A percentile compares a stretch with the other conserved stretches of the same genome.
Conservation (phyloP, 2,888 invertebrate genomes). For the Xylophagus ater region DNA sequence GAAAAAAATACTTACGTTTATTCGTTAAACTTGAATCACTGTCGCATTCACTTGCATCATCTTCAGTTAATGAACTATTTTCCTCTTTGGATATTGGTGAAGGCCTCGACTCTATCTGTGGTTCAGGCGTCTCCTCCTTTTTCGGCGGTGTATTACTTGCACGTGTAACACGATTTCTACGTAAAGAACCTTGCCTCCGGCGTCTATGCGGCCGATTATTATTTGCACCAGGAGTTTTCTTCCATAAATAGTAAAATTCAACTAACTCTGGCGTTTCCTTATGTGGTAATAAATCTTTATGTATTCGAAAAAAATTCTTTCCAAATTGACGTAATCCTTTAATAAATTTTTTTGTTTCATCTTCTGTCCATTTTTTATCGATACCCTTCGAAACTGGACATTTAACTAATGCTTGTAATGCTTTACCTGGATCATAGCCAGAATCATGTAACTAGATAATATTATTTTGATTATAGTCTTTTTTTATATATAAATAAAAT, state of each 20-base stretch:
- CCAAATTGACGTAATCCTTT: constrained; percentile 97
- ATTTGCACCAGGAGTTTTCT: constrained; percentile 96
- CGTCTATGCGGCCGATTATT: constrained; percentile 90
- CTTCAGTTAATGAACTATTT: constrained; percentile 72
- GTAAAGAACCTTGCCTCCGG: constrained; percentile 73
- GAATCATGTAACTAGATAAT: constrained; percentile 75
- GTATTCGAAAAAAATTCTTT: constrained; percentile 97
- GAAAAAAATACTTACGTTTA: constrained; percentile 28
- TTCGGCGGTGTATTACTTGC: constrained; percentile 63
- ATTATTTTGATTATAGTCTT: constrained; percentile 1
- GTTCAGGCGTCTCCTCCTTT: constrained; percentile 60
- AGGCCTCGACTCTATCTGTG: constrained; percentile 45
- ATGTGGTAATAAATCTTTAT: constrained; percentile 90
- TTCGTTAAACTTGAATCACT: constrained; percentile 83
- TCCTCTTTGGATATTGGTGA: constrained; percentile 61
- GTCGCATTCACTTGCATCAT: constrained; percentile 90
- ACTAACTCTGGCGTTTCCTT: constrained; percentile 96
- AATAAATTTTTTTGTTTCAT: constrained; percentile 95
- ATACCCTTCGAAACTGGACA: constrained; percentile 95
- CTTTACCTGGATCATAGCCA: constrained; percentile 92
- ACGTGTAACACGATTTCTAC: constrained; percentile 77
- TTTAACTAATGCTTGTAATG: constrained; percentile 90
- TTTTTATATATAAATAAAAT: not conserved
- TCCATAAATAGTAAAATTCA: constrained; percentile 99
- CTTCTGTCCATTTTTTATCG: constrained; percentile 96